Evolutionary conservation across 2,797 vertebrate species (phyloP).

Genomic region (Morus bassanus): DNA sequence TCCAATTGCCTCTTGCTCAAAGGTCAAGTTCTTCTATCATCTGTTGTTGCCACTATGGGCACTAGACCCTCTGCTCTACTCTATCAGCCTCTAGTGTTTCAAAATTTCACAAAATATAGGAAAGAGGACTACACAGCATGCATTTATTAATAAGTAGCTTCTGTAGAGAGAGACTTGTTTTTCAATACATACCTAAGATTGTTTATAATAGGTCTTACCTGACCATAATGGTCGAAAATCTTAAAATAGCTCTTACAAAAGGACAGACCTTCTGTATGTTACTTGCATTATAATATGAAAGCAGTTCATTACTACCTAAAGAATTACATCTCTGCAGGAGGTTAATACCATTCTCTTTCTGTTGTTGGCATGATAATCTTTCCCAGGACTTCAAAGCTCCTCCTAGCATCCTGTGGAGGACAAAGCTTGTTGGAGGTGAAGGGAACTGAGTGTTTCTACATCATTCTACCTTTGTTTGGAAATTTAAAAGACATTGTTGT

Average conservation of each 20-base stretch:
- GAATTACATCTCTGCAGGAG: slow-evolving; percentile 13
- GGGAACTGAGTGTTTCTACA: not conserved
- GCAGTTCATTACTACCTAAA: slow-evolving; percentile 5
- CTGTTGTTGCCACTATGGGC: not conserved
- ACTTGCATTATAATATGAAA: slow-evolving; percentile 24
- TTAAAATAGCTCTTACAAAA: slow-evolving; percentile 14
- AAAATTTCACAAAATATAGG: not conserved
- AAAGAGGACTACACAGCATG: not conserved
- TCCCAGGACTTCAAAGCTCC: slow-evolving; percentile 39
- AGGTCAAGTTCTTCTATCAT: not conserved
- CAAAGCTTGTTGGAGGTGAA: slow-evolving; percentile 1
- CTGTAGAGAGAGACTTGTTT: not conserved
- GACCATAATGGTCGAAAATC: not conserved
- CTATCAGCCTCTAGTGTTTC: not conserved
- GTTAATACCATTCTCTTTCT: slow-evolving; percentile 25
- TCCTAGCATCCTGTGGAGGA: slow-evolving; percentile 1
- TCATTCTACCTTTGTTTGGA: not conserved
- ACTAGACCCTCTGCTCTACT: not conserved
- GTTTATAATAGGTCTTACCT: not conserved
- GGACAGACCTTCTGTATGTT: not conserved
- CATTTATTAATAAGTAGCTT: not conserved
- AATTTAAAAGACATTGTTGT: slow-evolving; percentile 29
- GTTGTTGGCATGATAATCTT: slow-evolving; percentile 26
- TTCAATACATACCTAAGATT: not conserved
- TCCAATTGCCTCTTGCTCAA: not conserved